These are phyloP conservation scores for Gymnothorax javanicus DNA, from an alignment of 2,797 vertebrate genomes.

Conservation along the genomic window DNA sequence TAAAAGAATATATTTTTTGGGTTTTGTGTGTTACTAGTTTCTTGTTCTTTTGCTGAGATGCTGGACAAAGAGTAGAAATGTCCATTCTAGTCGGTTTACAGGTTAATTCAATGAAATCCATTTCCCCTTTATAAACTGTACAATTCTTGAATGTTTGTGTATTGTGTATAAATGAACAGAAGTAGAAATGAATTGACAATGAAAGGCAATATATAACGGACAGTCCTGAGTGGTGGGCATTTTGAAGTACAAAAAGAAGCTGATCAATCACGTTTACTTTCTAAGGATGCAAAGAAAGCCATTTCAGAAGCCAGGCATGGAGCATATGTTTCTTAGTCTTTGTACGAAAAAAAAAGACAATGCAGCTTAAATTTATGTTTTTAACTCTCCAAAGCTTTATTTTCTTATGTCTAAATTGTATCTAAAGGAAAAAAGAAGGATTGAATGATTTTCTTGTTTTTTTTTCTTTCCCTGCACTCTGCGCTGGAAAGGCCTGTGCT, in stretches of 20 bases:
- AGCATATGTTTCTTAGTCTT: neutral
- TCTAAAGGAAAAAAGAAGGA: neutral
- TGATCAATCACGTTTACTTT: neutral
- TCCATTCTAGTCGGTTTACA: slow-evolving; percentile 60
- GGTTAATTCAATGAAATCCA: slow-evolving; percentile 24
- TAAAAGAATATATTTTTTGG: neutral
- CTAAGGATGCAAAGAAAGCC: neutral
- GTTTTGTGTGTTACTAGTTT: neutral
- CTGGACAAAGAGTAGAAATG: slow-evolving; percentile 60
- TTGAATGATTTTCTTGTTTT: slow-evolving; percentile 20
- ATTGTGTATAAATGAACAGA: neutral
- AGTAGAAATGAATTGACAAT: neutral
- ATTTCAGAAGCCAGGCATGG: neutral
- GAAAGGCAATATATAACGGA: neutral
- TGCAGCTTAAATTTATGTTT: slow-evolving; percentile 6
- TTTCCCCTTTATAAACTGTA: slow-evolving; percentile 49
- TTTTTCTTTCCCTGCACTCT: neutral
- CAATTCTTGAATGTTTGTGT: slow-evolving; percentile 42
- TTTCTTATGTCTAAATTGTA: slow-evolving; percentile 35
- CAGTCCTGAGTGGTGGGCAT: neutral
- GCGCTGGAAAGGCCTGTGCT: neutral
- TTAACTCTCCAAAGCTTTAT: slow-evolving; percentile 28
- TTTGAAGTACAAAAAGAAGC: neutral
- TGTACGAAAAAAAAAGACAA: neutral
- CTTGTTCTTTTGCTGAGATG: neutral